A percentile compares a stretch with the other conserved stretches of the same genome.
Evolutionary conservation across 1,140 invertebrate species (phyloP).

Genomic region (Spodoptera frugiperda): DNA sequence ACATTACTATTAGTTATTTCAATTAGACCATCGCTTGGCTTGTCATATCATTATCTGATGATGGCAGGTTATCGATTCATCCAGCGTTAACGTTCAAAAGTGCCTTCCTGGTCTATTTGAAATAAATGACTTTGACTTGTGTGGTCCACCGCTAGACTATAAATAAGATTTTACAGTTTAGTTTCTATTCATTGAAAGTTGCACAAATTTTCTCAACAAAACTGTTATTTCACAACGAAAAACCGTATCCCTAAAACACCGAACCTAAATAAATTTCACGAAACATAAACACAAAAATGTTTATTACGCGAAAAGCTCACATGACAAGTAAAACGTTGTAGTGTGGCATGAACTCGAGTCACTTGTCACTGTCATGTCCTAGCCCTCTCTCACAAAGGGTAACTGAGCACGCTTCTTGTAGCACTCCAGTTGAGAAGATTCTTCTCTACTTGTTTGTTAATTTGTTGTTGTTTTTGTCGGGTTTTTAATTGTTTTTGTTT

Average conservation of each 20-base stretch:
- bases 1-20: no score
- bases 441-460: slow-evolving; percentile 26
- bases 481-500: slow-evolving; percentile 14
- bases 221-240: no score
- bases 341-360: slow-evolving; percentile 12
- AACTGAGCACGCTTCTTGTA: slow-evolving; percentile 13
- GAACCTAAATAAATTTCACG: slow-evolving; percentile 2
- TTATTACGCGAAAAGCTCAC: slow-evolving; percentile 3
- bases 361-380: slow-evolving; percentile 33
- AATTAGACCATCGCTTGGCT: no score
- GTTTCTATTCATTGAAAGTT: no score
- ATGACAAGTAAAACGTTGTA: slow-evolving; percentile 18
- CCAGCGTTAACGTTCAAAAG: no score
- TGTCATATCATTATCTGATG: no score
- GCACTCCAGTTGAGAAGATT: slow-evolving; percentile 17
- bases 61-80: no score
- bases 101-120: no score
- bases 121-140: no score
- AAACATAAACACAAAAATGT: slow-evolving; percentile 2
- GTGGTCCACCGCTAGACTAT: no score
- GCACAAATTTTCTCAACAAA: no score
- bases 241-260: not conserved
- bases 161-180: no score
- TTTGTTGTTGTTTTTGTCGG: slow-evolving; percentile 10
- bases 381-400: slow-evolving; percentile 10